A percentile compares a stretch with the other conserved stretches of the same genome.
phyloP scores from a whole-genome alignment of 2,113 vertebrate species.

The Lanius collurio region DNA sequence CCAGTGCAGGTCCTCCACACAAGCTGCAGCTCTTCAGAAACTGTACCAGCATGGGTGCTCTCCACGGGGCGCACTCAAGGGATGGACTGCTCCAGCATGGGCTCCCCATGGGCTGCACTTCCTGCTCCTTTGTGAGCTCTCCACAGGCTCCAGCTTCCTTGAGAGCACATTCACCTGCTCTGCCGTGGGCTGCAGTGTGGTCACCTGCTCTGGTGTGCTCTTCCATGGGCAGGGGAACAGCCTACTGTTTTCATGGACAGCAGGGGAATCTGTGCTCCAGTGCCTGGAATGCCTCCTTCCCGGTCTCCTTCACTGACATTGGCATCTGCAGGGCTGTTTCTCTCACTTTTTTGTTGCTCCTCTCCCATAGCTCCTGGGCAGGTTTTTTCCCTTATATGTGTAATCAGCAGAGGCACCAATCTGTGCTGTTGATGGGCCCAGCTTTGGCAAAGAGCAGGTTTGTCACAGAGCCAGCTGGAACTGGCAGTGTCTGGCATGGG shows the following conservation, averaged over 20 bases:
- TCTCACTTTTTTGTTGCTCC: background rate
- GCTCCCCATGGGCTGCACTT: too few relatives aligned
- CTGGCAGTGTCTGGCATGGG: background rate
- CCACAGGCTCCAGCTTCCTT: background rate
- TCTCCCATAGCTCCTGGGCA: background rate
- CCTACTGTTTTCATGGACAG: rapidly evolving
- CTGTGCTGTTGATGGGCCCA: background rate
- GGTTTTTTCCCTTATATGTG: background rate
- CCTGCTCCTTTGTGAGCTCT: too few relatives aligned
- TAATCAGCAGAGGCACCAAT: background rate
- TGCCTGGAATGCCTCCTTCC: background rate
- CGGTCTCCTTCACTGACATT: background rate
- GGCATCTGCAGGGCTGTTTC: background rate
- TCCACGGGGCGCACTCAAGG: rapidly evolving
- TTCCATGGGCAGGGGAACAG: rapidly evolving
- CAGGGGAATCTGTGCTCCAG: background rate
- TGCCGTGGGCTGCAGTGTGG: background rate
- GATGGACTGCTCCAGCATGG: background rate
- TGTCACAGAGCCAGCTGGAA: background rate
- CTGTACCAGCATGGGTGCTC: too few relatives aligned
- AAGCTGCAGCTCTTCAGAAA: background rate
- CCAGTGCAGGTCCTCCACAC: background rate
- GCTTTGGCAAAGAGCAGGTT: background rate
- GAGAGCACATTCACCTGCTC: background rate
- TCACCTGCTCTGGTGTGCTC: background rate